Evolutionary conservation across 2,888 invertebrate species (phyloP).

Genomic region (Drosophila suboccidentalis): DNA sequence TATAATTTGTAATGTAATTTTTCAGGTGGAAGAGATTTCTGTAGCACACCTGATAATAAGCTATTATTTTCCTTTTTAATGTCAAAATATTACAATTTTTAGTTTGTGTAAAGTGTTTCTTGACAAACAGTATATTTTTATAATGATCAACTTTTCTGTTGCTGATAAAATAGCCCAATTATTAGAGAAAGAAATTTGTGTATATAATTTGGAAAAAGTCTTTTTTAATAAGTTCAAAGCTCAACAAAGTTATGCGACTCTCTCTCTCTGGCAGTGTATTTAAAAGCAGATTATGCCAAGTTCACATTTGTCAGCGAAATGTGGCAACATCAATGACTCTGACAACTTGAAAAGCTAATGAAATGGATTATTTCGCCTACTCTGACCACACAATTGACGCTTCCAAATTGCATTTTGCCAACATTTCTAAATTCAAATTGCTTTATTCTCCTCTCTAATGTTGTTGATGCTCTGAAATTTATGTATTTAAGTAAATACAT

Average conservation of each 20-base stretch:
- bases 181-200: no score
- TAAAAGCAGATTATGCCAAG: constrained; percentile 41
- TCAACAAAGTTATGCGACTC: background rate
- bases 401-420: constrained; percentile 47
- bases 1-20: no score
- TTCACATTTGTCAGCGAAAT: constrained; percentile 61
- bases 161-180: no score
- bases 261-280: constrained; percentile 11
- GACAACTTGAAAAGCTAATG: constrained; percentile 50
- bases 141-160: background rate
- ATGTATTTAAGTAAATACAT: constrained; percentile 9
- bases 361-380: constrained; percentile 3
- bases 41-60: no score
- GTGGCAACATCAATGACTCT: constrained; percentile 49
- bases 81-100: no score
- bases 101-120: no score
- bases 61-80: no score
- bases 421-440: constrained; percentile 11
- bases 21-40: no score
- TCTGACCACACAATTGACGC: constrained; percentile 37
- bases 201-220: no score
- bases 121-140: no score
- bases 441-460: background rate
- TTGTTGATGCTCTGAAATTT: background rate
- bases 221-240: no score